Base-by-base conservation (phyloP, 2,797 vertebrate species). In the Hoplostethus atlanticus region DNA sequence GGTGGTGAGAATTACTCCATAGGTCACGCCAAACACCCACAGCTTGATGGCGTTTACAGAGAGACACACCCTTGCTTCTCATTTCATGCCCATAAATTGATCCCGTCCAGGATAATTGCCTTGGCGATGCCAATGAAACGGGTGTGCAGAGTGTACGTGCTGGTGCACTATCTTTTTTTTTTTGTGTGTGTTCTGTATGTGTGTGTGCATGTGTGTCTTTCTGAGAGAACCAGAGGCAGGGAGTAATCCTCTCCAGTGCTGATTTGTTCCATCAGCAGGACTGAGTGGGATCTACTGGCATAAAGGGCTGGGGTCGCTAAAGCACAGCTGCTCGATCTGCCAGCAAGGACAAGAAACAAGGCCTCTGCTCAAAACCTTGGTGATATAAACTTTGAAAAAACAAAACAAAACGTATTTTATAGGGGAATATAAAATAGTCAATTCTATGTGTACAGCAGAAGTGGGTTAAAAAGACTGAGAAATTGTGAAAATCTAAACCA, bases 31-130 rank as follows among this genome's bases (percentile, higher is more conserved):
- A 68, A 69, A 81, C 66, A 71, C 63, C 52, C 12, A 16, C 30
- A 44, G 77, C 83, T 81, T 30, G 36, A 64, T 1, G 3, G 71
- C 71, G 66, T 64, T 86, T 79, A 90, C 81, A 86, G 71, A 64
- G 56, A 80, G 77, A 87, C 81, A 90, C 82, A 78, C 80, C 83
- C 88, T 77, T 82, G 73, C 79, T 87, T 89, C 89, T 90, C 80
- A 90, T 83, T 90, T 86, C 85, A 84, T 84, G 81, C 80, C 68
- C 58, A 80, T 74, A 81, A 87, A 92, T 84, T 76, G 84, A 94
- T 93, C 84, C 67, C 68, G 75, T 78, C 51, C 31, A 58, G 86
- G 80, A 87, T 89, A 93, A 91, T 88, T 80, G 71, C 80, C 71
- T 73, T 74, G 76, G 85, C 80, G 89, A 80, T 78, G 75, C 60